Evolutionary conservation across 2,113 vertebrate species (phyloP).

Genomic region (Erpornis zantholeuca): DNA sequence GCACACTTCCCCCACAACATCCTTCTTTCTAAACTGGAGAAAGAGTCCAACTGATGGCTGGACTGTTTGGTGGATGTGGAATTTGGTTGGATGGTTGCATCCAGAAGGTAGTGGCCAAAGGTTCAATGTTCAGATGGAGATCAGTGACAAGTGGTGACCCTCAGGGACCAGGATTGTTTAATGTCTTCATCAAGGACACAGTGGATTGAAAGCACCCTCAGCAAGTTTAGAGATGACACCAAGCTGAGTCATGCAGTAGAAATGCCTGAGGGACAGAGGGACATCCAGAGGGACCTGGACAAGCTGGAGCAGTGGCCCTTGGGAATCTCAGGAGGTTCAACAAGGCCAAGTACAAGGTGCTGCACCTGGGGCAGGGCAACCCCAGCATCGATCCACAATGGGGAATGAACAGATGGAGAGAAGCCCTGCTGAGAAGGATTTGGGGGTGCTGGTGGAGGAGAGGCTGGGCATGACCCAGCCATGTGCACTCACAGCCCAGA

Average conservation of each 20-base stretch:
- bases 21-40: background rate
- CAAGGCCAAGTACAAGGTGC: background rate
- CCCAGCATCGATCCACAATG: background rate
- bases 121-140: background rate
- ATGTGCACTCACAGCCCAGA: rapidly evolving
- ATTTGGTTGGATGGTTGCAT: background rate
- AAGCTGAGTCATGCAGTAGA: background rate
- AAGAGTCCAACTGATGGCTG: background rate
- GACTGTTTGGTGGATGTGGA: background rate
- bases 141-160: background rate
- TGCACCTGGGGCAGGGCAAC: rapidly evolving
- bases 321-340: background rate
- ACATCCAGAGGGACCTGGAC: background rate
- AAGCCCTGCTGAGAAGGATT: background rate
- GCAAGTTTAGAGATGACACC: background rate
- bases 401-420: background rate
- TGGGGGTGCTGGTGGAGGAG: background rate
- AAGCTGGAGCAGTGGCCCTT: background rate
- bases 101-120: background rate
- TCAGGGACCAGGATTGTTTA: background rate
- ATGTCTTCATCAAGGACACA: background rate
- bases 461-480: background rate
- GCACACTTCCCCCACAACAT: background rate
- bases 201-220: background rate
- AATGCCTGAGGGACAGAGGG: background rate